These are phyloP conservation scores for Hyalella azteca DNA, from an alignment of 2,888 invertebrate species.

Conservation along the genomic window DNA sequence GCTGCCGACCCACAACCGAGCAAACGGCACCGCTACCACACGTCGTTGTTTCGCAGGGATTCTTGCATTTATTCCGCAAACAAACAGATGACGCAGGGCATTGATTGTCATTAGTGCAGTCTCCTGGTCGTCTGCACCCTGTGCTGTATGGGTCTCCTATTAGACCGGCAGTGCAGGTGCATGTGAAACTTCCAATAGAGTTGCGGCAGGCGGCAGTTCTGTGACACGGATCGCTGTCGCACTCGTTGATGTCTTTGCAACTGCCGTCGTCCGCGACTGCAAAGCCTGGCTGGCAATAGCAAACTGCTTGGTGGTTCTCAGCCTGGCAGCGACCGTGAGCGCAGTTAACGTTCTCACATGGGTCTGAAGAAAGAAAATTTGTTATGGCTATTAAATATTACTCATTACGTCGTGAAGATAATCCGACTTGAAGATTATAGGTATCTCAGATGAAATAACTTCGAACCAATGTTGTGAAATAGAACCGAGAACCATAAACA, in stretches of 20 bases:
- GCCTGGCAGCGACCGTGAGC: conserved; percentile 81
- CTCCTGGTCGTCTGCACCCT: conserved; percentile 82
- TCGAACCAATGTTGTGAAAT: no score
- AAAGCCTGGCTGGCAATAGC: conserved; percentile 79
- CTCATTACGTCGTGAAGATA: not conserved
- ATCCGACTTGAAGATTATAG: no score
- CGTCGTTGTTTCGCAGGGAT: conserved; percentile 71
- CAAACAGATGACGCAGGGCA: conserved; percentile 67
- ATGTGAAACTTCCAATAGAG: conserved; percentile 75
- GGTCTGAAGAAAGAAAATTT: conserved; percentile 68
- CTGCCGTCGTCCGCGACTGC: conserved; percentile 69
- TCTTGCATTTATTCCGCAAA: conserved; percentile 75
- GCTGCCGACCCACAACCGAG: conserved; percentile 74
- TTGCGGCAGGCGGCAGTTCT: conserved; percentile 70
- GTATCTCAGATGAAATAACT: no score
- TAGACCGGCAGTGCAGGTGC: conserved; percentile 72
- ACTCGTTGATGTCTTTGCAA: conserved; percentile 84
- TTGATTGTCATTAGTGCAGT: conserved; percentile 63
- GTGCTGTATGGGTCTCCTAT: conserved; percentile 77
- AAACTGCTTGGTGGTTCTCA: conserved; percentile 74
- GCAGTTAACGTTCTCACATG: conserved; percentile 79
- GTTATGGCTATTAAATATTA: not conserved
- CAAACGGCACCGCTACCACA: conserved; percentile 74
- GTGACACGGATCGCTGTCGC: conserved; percentile 78
- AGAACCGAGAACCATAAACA: no score